A percentile compares a stretch with the other conserved stretches of the same genome.
phyloP scores from a whole-genome alignment of 2,888 invertebrate species.

The Drosophila parthenogenetica region DNA sequence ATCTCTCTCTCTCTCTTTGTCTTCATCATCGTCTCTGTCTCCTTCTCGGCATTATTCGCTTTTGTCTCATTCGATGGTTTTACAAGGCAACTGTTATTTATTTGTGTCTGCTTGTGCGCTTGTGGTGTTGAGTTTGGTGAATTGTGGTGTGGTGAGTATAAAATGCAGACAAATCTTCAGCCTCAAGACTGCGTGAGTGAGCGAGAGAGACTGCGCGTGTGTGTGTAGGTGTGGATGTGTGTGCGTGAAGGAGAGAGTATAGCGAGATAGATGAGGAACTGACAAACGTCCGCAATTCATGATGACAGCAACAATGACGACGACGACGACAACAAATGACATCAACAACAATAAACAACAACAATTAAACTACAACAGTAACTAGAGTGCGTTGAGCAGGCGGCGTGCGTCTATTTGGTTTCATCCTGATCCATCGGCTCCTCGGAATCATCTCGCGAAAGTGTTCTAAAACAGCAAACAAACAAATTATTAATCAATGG shows the following conservation, averaged over 20 bases:
- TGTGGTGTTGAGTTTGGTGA: neutral
- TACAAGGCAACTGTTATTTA: slow-evolving; percentile 22
- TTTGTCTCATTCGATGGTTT: slow-evolving; percentile 45
- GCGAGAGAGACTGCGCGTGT: slow-evolving; percentile 10
- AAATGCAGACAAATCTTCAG: slow-evolving; percentile 18
- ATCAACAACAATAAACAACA: slow-evolving; percentile 75
- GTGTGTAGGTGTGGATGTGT: neutral
- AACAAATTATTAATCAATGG: neutral
- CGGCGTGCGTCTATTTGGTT: slow-evolving; percentile 87
- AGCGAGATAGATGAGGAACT: slow-evolving; percentile 35
- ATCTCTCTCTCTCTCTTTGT: neutral
- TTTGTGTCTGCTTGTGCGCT: slow-evolving; percentile 14
- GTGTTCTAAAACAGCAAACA: slow-evolving; percentile 85
- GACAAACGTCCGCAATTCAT: slow-evolving; percentile 9
- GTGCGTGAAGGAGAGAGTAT: neutral
- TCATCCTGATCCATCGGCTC: slow-evolving; percentile 95
- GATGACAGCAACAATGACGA: slow-evolving; percentile 11
- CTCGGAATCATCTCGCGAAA: slow-evolving; percentile 90
- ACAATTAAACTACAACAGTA: slow-evolving; percentile 77
- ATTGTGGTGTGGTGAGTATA: slow-evolving; percentile 27
- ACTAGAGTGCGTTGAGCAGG: slow-evolving; percentile 74
- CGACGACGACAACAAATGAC: slow-evolving; percentile 51
- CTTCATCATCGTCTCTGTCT: slow-evolving; percentile 5
- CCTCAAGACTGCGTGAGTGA: slow-evolving; percentile 22
- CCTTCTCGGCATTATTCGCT: neutral